Conservation (phyloP, 1,140 invertebrate species). For the Dinoponera quadriceps region DNA sequence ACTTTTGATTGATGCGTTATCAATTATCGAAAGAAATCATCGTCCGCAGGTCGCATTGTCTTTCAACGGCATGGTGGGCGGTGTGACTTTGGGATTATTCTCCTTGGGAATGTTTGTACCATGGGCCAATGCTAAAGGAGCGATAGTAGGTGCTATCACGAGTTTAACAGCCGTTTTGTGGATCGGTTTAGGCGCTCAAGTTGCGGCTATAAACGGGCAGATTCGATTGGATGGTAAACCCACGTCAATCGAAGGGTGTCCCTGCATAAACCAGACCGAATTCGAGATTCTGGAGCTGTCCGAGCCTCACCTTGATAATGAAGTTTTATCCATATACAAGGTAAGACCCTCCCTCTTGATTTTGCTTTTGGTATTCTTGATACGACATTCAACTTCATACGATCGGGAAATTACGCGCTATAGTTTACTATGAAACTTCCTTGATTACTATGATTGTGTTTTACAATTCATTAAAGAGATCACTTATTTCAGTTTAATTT, state of each 20-base stretch:
- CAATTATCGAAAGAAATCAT: background rate
- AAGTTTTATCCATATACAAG: slow-evolving; percentile 75
- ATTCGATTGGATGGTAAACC: slow-evolving; percentile 83
- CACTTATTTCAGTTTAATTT: too few species aligned
- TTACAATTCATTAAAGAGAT: too few species aligned
- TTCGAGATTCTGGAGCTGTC: background rate
- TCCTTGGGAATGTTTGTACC: slow-evolving; percentile 95
- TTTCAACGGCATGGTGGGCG: slow-evolving; percentile 95
- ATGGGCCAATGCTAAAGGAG: slow-evolving; percentile 93
- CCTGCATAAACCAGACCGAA: slow-evolving; percentile 81
- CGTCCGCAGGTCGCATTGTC: slow-evolving; percentile 90
- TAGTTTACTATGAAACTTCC: too few species aligned
- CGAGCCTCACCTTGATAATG: background rate
- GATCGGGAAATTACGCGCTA: too few species aligned
- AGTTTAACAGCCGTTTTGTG: slow-evolving; percentile 89
- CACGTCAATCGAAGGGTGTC: slow-evolving; percentile 83
- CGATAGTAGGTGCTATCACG: slow-evolving; percentile 88
- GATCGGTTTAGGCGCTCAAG: slow-evolving; percentile 91
- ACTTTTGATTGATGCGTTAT: too few species aligned
- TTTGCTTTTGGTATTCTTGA: background rate
- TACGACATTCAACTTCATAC: too few species aligned
- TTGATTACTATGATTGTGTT: too few species aligned
- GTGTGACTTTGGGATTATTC: slow-evolving; percentile 94
- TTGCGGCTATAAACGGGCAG: slow-evolving; percentile 86
- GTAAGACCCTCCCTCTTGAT: slow-evolving; percentile 58